phyloP scores from a whole-genome alignment of 2,797 vertebrate species.

The Lacerta bilineata region DNA sequence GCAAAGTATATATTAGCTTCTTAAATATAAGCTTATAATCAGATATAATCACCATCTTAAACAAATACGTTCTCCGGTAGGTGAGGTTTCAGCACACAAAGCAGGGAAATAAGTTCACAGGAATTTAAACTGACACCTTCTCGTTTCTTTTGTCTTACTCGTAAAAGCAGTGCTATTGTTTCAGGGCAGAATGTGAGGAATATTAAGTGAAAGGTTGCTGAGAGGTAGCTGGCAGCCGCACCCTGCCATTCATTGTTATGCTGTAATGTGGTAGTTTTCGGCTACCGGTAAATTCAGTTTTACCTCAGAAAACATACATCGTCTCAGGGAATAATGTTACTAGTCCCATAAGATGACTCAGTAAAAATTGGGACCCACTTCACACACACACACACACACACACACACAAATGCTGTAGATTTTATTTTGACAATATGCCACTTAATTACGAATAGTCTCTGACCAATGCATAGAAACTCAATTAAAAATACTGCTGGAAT shows the following conservation, averaged over 20 bases:
- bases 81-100: conserved; percentile 67
- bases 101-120: conserved; percentile 54
- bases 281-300: conserved; percentile 37
- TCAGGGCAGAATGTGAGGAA: conserved; percentile 47
- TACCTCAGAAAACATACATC: not conserved
- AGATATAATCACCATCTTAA: conserved; percentile 73
- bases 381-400: not conserved
- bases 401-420: not conserved
- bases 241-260: conserved; percentile 42
- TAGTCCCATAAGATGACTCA: not conserved
- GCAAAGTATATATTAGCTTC: conserved; percentile 73
- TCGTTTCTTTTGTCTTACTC: conserved; percentile 62
- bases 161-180: conserved; percentile 43
- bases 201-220: conserved; percentile 60
- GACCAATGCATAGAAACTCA: too few species aligned
- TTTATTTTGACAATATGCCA: not conserved
- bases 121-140: conserved; percentile 65
- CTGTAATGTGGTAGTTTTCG: conserved; percentile 10
- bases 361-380: not conserved
- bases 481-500: too few species aligned
- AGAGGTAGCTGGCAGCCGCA: conserved; percentile 49
- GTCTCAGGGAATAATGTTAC: not conserved
- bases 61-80: conserved; percentile 67
- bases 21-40: conserved; percentile 76
- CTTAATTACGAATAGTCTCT: too few species aligned